Percentiles rank a stretch among this genome's conserved stretches.
Conservation (phyloP, 2,113 vertebrate genomes). For the Pholis gunnellus region DNA sequence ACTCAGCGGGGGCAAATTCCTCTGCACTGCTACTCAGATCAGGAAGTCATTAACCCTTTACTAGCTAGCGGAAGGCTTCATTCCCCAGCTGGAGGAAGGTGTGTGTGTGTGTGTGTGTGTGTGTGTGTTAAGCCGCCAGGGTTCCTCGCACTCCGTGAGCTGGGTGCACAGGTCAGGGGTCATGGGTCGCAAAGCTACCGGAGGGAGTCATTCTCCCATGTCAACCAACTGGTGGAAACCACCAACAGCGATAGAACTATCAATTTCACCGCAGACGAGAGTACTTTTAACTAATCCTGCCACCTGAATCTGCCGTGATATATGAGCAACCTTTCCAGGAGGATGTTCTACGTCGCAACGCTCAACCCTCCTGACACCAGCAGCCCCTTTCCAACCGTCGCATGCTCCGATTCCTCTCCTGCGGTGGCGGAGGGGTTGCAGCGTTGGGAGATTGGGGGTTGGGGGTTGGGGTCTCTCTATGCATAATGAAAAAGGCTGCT, state of each 20-base stretch:
- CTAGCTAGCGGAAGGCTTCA: conserved; percentile 3
- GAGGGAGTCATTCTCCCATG: conserved; percentile 54
- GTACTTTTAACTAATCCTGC: neutral
- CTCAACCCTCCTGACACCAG: conserved; percentile 25
- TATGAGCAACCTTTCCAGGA: neutral
- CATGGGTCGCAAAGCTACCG: conserved; percentile 51
- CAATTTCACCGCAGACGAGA: conserved; percentile 26
- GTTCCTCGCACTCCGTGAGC: conserved; percentile 28
- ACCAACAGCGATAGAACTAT: conserved; percentile 33
- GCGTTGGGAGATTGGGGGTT: conserved; percentile 19
- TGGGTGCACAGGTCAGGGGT: conserved; percentile 62
- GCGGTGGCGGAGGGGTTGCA: conserved; percentile 6
- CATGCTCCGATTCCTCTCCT: conserved; percentile 43
- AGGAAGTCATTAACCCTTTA: conserved; percentile 66
- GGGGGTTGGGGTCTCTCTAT: conserved; percentile 53
- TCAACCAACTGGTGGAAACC: conserved; percentile 51
- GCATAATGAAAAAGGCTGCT: conserved; percentile 73
- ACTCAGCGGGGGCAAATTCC: conserved; percentile 70
- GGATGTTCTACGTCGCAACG: neutral
- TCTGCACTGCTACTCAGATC: conserved; percentile 45
- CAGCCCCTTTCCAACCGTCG: neutral
- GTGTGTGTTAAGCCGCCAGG: conserved; percentile 9
- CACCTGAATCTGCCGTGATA: neutral
- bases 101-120: conserved; percentile 9
- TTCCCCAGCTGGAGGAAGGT: conserved; percentile 9